Evolutionary conservation across 2,113 vertebrate species (phyloP).

Genomic region (Catharus bicknelli): DNA sequence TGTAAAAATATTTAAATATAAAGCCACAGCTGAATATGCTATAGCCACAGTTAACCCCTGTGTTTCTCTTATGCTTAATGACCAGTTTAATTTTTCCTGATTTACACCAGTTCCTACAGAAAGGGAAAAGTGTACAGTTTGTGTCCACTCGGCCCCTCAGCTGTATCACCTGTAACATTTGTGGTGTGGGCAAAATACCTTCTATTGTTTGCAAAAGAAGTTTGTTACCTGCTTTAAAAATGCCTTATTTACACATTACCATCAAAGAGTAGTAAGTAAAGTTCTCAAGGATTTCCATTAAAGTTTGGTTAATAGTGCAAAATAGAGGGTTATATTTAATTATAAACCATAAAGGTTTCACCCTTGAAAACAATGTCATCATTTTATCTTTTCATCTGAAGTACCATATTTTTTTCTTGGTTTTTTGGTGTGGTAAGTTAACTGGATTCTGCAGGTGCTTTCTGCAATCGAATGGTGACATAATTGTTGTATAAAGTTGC

Average conservation of each 20-base stretch:
- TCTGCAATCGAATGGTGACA: background rate
- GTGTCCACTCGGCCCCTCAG: background rate
- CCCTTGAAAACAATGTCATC: background rate
- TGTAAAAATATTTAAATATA: background rate
- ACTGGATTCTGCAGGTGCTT: slow-evolving; percentile 4
- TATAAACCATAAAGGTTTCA: background rate
- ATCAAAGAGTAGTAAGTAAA: background rate
- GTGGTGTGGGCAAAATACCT: background rate
- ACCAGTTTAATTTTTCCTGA: background rate
- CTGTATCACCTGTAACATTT: background rate
- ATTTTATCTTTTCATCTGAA: background rate
- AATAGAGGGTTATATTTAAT: background rate
- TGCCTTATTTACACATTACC: background rate
- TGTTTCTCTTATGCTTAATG: background rate
- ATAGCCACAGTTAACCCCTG: background rate
- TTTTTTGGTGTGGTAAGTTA: background rate
- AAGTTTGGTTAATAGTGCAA: background rate
- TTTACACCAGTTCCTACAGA: background rate
- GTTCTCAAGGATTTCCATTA: background rate
- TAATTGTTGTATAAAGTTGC: background rate
- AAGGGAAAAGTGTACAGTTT: background rate
- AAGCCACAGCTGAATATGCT: background rate
- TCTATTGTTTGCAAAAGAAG: background rate
- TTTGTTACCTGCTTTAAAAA: background rate
- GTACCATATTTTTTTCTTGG: background rate